These are phyloP conservation scores for Asarcornis scutulata DNA, from an alignment of 2,113 vertebrate genomes.

Conservation along the genomic window DNA sequence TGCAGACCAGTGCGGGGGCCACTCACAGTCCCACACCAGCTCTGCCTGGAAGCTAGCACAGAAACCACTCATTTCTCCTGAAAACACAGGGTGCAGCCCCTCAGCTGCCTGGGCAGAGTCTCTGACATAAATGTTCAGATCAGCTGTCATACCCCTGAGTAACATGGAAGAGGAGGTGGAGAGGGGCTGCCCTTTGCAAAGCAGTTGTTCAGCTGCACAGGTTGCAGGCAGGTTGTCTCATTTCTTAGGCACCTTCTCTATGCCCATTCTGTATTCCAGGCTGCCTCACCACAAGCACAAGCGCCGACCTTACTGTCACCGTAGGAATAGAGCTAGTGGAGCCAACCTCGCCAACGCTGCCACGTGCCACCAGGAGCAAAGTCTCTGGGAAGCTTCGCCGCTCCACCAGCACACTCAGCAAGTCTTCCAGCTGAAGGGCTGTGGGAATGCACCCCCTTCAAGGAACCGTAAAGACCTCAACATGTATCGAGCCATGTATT, in stretches of 20 bases:
- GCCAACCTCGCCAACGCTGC: slow-evolving; percentile 75
- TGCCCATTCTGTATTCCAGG: slow-evolving; percentile 75
- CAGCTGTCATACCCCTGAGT: no score
- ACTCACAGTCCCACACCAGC: no score
- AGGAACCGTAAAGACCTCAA: neutral
- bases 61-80: neutral
- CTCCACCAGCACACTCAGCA: slow-evolving; percentile 82
- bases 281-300: slow-evolving; percentile 80
- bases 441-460: neutral
- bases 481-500: neutral
- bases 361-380: slow-evolving; percentile 74
- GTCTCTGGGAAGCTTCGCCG: slow-evolving; percentile 76
- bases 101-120: neutral
- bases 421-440: slow-evolving; percentile 75
- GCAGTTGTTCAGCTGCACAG: fast-evolving
- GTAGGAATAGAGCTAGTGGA: slow-evolving; percentile 61
- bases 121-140: neutral
- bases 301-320: slow-evolving; percentile 67
- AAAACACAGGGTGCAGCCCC: fast-evolving
- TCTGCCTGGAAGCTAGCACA: no score
- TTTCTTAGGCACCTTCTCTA: neutral
- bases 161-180: neutral
- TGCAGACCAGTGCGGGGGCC: no score
- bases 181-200: fast-evolving
- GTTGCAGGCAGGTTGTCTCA: neutral